These are phyloP conservation scores for Coptotermes formosanus DNA, from an alignment of 1,140 invertebrate genomes.

Conservation along the genomic window DNA sequence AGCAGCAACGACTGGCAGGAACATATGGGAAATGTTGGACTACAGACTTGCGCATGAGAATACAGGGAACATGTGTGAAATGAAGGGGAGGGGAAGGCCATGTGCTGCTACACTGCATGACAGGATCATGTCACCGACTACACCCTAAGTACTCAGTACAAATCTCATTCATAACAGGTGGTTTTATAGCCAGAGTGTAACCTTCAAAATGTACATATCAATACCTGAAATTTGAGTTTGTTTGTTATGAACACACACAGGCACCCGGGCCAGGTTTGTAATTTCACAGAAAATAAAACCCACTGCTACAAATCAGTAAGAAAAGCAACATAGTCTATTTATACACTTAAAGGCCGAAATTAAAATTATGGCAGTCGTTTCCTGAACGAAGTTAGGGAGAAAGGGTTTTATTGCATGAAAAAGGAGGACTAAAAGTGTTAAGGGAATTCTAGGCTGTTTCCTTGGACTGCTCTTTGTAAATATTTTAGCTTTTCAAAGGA, in stretches of 20 bases:
- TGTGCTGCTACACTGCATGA: background rate
- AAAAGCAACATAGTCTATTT: background rate
- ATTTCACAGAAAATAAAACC: background rate
- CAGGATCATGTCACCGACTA: background rate
- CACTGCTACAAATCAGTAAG: background rate
- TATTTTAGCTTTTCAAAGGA: no score
- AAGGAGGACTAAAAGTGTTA: background rate
- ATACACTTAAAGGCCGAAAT: background rate
- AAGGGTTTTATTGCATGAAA: background rate
- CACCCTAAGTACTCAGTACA: background rate
- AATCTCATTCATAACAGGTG: background rate
- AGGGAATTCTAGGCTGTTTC: background rate
- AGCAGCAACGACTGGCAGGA: background rate
- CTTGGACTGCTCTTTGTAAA: no score
- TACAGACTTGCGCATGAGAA: background rate
- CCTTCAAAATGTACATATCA: background rate
- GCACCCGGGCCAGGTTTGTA: background rate
- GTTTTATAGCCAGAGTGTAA: background rate
- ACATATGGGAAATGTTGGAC: slow-evolving; percentile 18
- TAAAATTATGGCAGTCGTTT: slow-evolving; percentile 10
- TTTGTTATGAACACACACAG: background rate
- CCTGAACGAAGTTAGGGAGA: background rate
- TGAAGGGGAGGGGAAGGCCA: background rate
- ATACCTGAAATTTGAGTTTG: background rate
- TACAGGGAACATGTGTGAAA: background rate